Evolutionary conservation across 37 sponge, comb jelly and placozoan species (phyloP).

Genomic region (Spongia lamella): DNA sequence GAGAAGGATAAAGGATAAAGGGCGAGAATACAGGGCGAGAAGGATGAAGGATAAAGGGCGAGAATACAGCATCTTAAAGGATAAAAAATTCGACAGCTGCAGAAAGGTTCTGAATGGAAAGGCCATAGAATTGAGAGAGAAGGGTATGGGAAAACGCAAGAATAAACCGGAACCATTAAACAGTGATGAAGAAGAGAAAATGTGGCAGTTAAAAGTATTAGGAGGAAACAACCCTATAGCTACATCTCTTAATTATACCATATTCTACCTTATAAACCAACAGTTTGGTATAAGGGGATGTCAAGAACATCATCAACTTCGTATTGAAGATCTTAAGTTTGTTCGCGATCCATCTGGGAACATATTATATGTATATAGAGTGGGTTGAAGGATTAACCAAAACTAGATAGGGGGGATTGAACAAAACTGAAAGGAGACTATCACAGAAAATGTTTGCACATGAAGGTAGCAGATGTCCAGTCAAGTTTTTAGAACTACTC

Average conservation of each 20-base stretch:
- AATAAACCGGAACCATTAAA: slow-evolving; percentile 5
- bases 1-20: no score
- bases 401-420: slow-evolving; percentile 13
- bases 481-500: background rate
- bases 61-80: background rate
- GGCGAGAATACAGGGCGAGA: no score
- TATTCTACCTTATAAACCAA: slow-evolving; percentile 1
- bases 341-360: background rate
- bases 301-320: slow-evolving; percentile 12
- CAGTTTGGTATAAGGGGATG: slow-evolving; percentile 10
- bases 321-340: slow-evolving; percentile 4
- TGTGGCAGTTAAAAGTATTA: no score
- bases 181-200: no score
- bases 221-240: no score
- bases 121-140: slow-evolving; percentile 5
- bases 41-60: background rate
- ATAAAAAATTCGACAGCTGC: background rate
- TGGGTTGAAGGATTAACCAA: slow-evolving; percentile 13
- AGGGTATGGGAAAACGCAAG: background rate
- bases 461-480: background rate
- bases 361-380: slow-evolving; percentile 1
- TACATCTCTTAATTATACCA: no score
- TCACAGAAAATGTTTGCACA: background rate
- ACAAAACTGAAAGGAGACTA: background rate
- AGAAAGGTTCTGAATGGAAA: slow-evolving; percentile 1